Conservation (phyloP, 2,113 vertebrate species). For the Petromus typicus region DNA sequence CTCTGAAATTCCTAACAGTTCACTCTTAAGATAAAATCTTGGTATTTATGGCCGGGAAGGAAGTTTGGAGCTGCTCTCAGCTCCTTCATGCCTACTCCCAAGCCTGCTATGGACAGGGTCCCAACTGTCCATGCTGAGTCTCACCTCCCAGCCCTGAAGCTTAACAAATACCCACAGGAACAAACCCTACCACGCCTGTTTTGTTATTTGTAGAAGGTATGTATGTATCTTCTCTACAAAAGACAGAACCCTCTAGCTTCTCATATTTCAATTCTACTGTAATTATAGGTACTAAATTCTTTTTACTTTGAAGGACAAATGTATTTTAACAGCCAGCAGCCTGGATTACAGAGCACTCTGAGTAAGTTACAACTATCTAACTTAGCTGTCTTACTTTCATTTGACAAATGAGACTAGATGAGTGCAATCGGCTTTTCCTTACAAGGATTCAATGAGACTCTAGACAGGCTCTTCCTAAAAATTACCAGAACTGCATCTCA, state of each 20-base stretch:
- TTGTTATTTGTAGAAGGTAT: not conserved
- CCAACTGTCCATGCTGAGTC: not conserved
- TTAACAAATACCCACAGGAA: conserved; percentile 3
- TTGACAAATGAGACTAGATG: conserved; percentile 62
- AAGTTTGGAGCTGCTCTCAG: not conserved
- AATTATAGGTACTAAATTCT: not conserved
- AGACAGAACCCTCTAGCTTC: not conserved
- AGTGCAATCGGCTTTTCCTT: conserved; percentile 31
- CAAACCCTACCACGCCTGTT: not conserved
- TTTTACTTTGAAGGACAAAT: conserved; percentile 58
- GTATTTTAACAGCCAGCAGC: conserved; percentile 30
- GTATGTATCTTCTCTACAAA: not conserved
- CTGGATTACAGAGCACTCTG: conserved; percentile 5
- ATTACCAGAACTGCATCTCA: conserved; percentile 59
- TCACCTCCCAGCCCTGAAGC: not conserved
- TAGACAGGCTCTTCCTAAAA: conserved; percentile 56
- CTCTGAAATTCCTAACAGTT: not conserved
- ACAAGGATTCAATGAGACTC: conserved; percentile 71
- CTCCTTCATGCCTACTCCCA: not conserved
- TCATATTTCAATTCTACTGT: not conserved
- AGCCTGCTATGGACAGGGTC: not conserved
- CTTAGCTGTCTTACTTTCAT: conserved; percentile 66
- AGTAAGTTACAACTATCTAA: conserved; percentile 46
- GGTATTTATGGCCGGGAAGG: not conserved
- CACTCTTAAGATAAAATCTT: conserved; percentile 27